These are phyloP conservation scores for Bombus superbus DNA, from an alignment of 1,140 invertebrate species.

Conservation along the genomic window DNA sequence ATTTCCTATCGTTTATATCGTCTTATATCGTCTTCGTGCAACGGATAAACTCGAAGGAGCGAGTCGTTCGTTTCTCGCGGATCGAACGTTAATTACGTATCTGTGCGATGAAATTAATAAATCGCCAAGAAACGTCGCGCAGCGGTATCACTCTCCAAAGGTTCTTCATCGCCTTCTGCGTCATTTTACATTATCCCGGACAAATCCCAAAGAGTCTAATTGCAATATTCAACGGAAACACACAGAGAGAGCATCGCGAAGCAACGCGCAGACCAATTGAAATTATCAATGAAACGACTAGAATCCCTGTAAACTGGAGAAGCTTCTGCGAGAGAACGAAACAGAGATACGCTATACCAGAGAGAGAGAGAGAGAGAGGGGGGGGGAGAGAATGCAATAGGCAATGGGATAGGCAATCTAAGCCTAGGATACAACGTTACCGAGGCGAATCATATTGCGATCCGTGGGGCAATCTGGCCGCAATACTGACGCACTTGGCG, in stretches of 20 bases:
- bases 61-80: no score
- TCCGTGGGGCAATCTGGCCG: conserved; percentile 38
- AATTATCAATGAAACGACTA: neutral
- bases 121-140: no score
- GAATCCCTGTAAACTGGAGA: neutral
- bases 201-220: no score
- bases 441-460: conserved; percentile 38
- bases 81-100: no score
- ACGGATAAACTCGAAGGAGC: no score
- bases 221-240: neutral
- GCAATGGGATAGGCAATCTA: neutral
- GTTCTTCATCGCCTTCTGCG: no score
- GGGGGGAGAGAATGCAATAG: no score
- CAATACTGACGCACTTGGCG: conserved; percentile 63
- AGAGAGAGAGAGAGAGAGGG: neutral
- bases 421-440: conserved; percentile 4
- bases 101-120: no score
- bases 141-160: no score
- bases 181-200: no score
- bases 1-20: no score
- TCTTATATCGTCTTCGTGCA: no score
- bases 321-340: neutral
- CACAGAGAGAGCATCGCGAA: neutral
- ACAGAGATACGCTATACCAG: neutral
- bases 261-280: neutral